Base-by-base conservation (phyloP, 2,113 vertebrate species). In the Triplophysa rosa region DNA sequence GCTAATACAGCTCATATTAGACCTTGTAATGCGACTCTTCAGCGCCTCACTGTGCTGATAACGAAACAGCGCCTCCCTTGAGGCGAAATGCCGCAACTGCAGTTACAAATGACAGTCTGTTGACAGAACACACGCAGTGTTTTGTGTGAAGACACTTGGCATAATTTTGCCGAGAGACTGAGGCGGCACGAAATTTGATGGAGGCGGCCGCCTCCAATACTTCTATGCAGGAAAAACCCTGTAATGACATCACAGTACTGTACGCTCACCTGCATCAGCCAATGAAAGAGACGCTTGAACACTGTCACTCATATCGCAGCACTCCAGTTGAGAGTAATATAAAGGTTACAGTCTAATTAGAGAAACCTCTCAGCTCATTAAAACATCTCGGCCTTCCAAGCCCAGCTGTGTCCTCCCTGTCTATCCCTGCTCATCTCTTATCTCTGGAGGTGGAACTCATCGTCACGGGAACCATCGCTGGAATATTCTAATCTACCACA, bases 321-420 rank as follows among this genome's bases (percentile, higher is more conserved):
- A 61, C 61, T 62, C 56, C 33, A 80, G 73, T 37, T 47, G 56
- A 42, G 67, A 73, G 84, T 84, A 89, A 92, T 92, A 89, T 87
- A 89, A 92, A 95, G 91, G 91, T 90, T 92, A 93, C 91, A 88
- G 92, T 89, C 92, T 94, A 93, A 94, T 95, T 95, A 94, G 89
- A 86, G 88, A 90, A 89, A 88, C 88, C 88, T 90, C 90, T 85
- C 87, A 90, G 88, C 92, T 95, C 87, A 91, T 94, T 94, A 95
- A 92, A 90, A 87, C 86, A 87, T 89, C 89, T 86, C 87, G 81
- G 88, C 83, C 91, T 81, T 72, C 79, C 82, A 76, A 86, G 88
- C 89, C 85, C 89, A 92, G 89, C 91, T 93, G 93, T 88, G 83
- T 65, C 49, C 13, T 67, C 77, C 74, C 86, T 80, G 88, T 88